Evolutionary conservation across 2,113 vertebrate genomes (phyloP), one percentile per base, ranked within the genome.

Genomic region (Mormyrus lacerda): DNA sequence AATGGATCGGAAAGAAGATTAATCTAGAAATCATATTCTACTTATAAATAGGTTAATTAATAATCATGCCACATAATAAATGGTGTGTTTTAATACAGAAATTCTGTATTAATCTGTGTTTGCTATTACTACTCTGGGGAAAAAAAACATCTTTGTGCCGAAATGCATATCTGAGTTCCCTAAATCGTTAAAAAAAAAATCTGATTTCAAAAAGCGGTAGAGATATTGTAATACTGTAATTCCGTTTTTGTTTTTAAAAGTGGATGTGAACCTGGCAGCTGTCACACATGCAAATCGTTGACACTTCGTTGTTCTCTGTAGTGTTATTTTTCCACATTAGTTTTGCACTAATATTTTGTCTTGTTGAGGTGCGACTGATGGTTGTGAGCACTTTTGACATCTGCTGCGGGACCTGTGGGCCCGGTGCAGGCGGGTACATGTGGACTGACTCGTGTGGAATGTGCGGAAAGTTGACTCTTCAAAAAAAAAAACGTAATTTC

Each of bases 221-320:
- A 44, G 82, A 7, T 44, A 85, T 86, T 51, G 24, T 86, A n/a
- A 85, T 50, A 85, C 19, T 47, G 85, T 44, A 86, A 86, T 86
- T 86, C 48, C 85, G 45, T 31, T 86, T 86, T 35, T 51, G 5
- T 27, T 27, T 86, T 35, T 17, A 1, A 53, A 86, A 53, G 27
- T 11, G 85, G 85, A 51, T 51, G 47, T 86, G 85, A 86, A 19
- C 51, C 21, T 35, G 85, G 8, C 85, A 86, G 85, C n/a, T 86
- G 47, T 7, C 17, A 15, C 19, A 86, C 48, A 53, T 7, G 85
- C 48, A 10, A 48, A 48, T 45, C 21, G 21, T 45, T 83, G 8
- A n/a, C 35, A 17, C 9, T 11, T 65, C 27, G n/a, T 27, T 65
- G n/a, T 13, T 85, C 82, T 24, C 19, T 85, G 1, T 85, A 85